Evolutionary conservation across 2,113 vertebrate genomes (phyloP).

Genomic region (Burhinus oedicnemus): DNA sequence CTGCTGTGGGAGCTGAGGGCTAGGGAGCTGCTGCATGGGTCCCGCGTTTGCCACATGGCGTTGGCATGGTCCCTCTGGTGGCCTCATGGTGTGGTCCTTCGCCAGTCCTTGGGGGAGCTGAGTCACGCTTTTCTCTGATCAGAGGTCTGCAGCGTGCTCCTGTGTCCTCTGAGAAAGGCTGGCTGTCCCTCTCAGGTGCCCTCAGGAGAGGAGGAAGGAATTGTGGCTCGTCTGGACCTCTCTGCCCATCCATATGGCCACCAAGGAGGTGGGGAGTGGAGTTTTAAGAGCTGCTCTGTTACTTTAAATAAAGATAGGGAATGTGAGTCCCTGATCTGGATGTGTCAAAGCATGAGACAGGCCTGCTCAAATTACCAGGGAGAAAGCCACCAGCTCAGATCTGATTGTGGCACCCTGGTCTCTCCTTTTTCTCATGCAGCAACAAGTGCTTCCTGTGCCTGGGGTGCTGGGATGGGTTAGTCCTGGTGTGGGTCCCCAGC

Average conservation of each 20-base stretch:
- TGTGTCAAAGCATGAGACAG: not conserved
- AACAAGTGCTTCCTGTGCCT: not conserved
- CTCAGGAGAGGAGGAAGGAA: not conserved
- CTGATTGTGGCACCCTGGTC: accelerated
- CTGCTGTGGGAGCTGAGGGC: accelerated
- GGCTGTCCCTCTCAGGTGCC: not conserved
- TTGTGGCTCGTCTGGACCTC: not conserved
- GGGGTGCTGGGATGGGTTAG: not conserved
- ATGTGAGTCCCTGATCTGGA: not conserved
- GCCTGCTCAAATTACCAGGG: not conserved
- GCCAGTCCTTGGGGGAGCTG: not conserved
- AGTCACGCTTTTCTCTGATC: not conserved
- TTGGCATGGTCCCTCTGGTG: accelerated
- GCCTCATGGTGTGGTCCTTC: not conserved
- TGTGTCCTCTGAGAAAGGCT: accelerated
- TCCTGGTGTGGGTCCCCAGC: not conserved
- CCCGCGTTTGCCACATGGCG: accelerated
- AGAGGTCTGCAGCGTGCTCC: not conserved
- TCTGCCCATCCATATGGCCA: not conserved
- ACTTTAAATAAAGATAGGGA: not conserved
- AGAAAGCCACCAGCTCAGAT: not conserved
- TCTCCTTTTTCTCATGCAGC: not conserved
- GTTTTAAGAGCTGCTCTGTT: not conserved
- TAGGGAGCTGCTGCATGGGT: accelerated
- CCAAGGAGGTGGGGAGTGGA: not conserved